Percentiles rank a stretch among this genome's conserved stretches.
Conservation (phyloP, 2,888 invertebrate genomes). For the Hipparchia sbordonii region DNA sequence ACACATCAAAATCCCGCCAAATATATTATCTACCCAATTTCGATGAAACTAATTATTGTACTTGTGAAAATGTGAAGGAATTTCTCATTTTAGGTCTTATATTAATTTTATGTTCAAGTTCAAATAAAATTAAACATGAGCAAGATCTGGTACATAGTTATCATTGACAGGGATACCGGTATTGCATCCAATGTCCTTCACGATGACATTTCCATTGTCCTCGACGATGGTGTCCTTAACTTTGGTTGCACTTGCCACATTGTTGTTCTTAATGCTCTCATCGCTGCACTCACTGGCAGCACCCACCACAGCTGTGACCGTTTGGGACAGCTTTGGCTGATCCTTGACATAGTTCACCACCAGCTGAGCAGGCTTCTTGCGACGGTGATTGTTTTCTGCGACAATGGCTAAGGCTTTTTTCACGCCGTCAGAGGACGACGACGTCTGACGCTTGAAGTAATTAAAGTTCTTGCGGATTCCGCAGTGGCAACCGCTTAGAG, state of each 20-base stretch:
- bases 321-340: slow-evolving; percentile 43
- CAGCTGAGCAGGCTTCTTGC: slow-evolving; percentile 51
- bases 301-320: slow-evolving; percentile 46
- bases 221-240: slow-evolving; percentile 56
- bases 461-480: slow-evolving; percentile 56
- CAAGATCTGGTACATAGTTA: slow-evolving; percentile 51
- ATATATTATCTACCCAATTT: neutral
- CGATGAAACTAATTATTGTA: neutral
- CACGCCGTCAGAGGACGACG: slow-evolving; percentile 68
- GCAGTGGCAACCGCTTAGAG: slow-evolving; percentile 65
- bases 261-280: slow-evolving; percentile 52
- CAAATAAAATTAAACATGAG: slow-evolving; percentile 55
- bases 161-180: slow-evolving; percentile 43
- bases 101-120: neutral
- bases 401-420: slow-evolving; percentile 34
- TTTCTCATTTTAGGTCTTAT: neutral
- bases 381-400: slow-evolving; percentile 42
- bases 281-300: slow-evolving; percentile 43
- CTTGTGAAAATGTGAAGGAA: neutral
- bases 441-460: slow-evolving; percentile 57
- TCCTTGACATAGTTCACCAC: slow-evolving; percentile 50
- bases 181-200: slow-evolving; percentile 41
- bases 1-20: neutral
- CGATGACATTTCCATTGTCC: slow-evolving; percentile 60
- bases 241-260: slow-evolving; percentile 41